Conservation (phyloP, 2,888 invertebrate species). For the Melangyna quadrimaculata region DNA sequence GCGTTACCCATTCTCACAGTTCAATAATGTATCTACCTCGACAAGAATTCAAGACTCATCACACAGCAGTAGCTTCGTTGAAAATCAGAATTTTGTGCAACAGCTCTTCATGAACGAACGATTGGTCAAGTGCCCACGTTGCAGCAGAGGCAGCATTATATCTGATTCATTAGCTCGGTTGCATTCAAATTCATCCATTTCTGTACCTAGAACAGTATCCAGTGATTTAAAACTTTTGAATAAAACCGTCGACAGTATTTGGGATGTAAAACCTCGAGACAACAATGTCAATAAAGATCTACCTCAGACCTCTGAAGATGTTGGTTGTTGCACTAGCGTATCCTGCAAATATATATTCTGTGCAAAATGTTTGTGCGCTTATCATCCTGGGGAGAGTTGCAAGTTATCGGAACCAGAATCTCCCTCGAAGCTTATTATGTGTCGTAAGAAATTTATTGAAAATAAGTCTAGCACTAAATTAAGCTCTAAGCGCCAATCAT, state of each 20-base stretch:
- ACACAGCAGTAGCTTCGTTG: conserved; percentile 29
- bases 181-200: neutral
- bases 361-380: conserved; percentile 74
- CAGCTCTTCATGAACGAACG: conserved; percentile 35
- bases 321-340: conserved; percentile 73
- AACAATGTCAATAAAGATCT: neutral
- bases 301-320: neutral
- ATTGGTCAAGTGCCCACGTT: conserved; percentile 58
- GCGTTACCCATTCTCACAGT: conserved; percentile 49
- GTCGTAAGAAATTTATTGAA: conserved; percentile 64
- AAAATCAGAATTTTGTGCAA: conserved; percentile 58
- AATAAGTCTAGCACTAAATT: conserved; percentile 37
- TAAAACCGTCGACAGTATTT: conserved; percentile 25
- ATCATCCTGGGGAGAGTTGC: conserved; percentile 76
- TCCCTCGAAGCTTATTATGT: conserved; percentile 76
- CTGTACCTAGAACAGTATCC: neutral
- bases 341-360: conserved; percentile 76
- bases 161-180: conserved; percentile 20
- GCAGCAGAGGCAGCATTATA: conserved; percentile 47
- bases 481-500: conserved; percentile 51
- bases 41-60: neutral
- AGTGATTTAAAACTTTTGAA: conserved; percentile 10
- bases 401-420: conserved; percentile 75
- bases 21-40: conserved; percentile 22
- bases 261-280: neutral